These are phyloP conservation scores for Tetropium fuscum DNA, from an alignment of 2,888 invertebrate species.

Conservation along the genomic window DNA sequence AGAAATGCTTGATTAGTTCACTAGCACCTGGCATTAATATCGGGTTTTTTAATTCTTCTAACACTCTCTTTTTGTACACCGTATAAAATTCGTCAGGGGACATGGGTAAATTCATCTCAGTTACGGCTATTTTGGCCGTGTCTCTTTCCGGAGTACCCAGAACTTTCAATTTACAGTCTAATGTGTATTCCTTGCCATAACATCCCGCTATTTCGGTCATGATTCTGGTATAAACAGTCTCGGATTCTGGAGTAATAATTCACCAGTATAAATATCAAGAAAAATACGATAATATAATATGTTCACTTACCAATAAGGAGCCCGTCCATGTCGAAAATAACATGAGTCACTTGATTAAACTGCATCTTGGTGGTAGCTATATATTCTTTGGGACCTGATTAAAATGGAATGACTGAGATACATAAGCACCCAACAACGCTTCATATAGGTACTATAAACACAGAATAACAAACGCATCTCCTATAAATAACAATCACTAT, in stretches of 20 bases:
- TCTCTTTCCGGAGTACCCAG: slow-evolving; percentile 69
- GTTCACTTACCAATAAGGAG: slow-evolving; percentile 70
- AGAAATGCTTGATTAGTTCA: slow-evolving; percentile 66
- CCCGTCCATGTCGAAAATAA: slow-evolving; percentile 81
- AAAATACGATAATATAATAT: not conserved
- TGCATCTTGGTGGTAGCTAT: slow-evolving; percentile 49
- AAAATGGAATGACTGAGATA: too few species aligned
- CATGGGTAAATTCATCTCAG: slow-evolving; percentile 72
- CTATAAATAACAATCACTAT: too few species aligned
- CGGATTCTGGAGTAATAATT: slow-evolving; percentile 77
- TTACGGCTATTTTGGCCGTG: slow-evolving; percentile 68
- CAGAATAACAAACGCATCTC: too few species aligned
- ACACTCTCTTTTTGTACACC: slow-evolving; percentile 66
- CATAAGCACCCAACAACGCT: too few species aligned
- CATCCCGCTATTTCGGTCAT: slow-evolving; percentile 75
- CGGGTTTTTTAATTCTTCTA: slow-evolving; percentile 68
- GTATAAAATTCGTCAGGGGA: slow-evolving; percentile 71
- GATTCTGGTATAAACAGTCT: slow-evolving; percentile 82
- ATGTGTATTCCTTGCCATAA: slow-evolving; percentile 83
- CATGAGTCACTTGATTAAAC: slow-evolving; percentile 77
- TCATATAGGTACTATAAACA: too few species aligned
- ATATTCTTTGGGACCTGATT: too few species aligned
- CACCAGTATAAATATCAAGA: not conserved
- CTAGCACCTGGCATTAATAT: slow-evolving; percentile 71
- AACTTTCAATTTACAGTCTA: slow-evolving; percentile 72